A percentile compares a stretch with the other conserved stretches of the same genome.
Evolutionary conservation across 2,113 vertebrate genomes (phyloP).

Genomic region (Engystomops pustulosus): DNA sequence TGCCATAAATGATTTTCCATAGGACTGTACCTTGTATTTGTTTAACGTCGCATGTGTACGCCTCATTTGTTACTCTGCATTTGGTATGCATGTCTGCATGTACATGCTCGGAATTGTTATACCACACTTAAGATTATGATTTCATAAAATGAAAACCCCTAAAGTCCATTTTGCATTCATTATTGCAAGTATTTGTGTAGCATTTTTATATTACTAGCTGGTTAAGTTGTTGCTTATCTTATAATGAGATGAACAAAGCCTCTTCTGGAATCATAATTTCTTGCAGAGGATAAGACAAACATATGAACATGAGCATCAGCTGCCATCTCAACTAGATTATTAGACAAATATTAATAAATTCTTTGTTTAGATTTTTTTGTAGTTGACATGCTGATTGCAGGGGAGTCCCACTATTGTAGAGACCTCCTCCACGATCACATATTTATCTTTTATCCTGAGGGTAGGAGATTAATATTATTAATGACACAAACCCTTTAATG

Average conservation of each 20-base stretch:
- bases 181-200: slow-evolving; percentile 21
- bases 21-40: slow-evolving; percentile 40
- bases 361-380: too few relatives aligned
- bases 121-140: slow-evolving; percentile 25
- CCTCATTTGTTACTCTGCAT: slow-evolving; percentile 47
- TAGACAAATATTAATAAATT: too few relatives aligned
- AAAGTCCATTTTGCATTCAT: slow-evolving; percentile 42
- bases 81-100: slow-evolving; percentile 23
- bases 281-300: neutral
- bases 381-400: too few relatives aligned
- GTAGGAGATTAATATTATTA: too few relatives aligned
- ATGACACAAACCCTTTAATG: too few relatives aligned
- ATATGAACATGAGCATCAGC: neutral
- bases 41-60: slow-evolving; percentile 46
- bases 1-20: slow-evolving; percentile 54
- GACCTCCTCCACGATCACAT: too few relatives aligned
- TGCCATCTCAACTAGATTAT: neutral
- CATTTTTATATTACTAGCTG: slow-evolving; percentile 12
- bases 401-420: too few relatives aligned
- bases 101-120: slow-evolving; percentile 39
- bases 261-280: slow-evolving; percentile 7
- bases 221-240: slow-evolving; percentile 14
- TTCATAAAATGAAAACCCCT: slow-evolving; percentile 30
- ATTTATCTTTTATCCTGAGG: too few relatives aligned
- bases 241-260: slow-evolving; percentile 7